Evolutionary conservation across 1,140 invertebrate species (phyloP).

Genomic region (Penaeus vannamei): DNA sequence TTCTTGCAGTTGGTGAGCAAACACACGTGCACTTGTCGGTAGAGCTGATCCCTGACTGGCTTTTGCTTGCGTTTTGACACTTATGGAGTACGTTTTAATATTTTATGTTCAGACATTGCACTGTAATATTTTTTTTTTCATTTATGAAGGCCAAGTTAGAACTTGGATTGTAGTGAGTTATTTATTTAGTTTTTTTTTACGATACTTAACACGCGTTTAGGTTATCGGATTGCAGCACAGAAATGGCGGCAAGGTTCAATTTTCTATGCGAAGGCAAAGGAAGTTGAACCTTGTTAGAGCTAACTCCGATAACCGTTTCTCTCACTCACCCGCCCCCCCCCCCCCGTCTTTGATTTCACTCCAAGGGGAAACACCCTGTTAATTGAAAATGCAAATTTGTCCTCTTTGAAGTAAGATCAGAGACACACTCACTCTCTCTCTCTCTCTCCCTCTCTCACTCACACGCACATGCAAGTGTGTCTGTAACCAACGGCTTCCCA

Average conservation of each 20-base stretch:
- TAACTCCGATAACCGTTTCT: too few species aligned
- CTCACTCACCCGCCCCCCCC: neutral
- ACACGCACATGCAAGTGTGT: constrained; percentile 57
- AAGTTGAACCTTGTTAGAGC: too few species aligned
- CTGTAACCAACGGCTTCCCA: constrained; percentile 52
- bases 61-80: constrained; percentile 39
- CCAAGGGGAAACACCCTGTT: neutral
- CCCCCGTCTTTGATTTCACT: constrained; percentile 3
- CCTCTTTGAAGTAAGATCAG: neutral
- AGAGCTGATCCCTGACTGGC: constrained; percentile 47
- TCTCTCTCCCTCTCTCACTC: neutral
- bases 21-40: constrained; percentile 49
- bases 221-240: too few species aligned
- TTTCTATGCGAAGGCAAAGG: too few species aligned
- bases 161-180: constrained; percentile 37
- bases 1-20: constrained; percentile 45
- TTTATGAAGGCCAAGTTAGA: neutral
- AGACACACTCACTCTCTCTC: neutral
- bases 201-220: too few species aligned
- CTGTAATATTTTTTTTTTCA: constrained; percentile 14
- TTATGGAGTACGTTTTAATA: neutral
- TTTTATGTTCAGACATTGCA: neutral
- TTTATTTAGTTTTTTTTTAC: constrained; percentile 14
- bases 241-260: too few species aligned
- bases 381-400: neutral